These are phyloP conservation scores for Siderastrea siderea DNA, from an alignment of 92 coral and sea anemone genomes.

Conservation along the genomic window DNA sequence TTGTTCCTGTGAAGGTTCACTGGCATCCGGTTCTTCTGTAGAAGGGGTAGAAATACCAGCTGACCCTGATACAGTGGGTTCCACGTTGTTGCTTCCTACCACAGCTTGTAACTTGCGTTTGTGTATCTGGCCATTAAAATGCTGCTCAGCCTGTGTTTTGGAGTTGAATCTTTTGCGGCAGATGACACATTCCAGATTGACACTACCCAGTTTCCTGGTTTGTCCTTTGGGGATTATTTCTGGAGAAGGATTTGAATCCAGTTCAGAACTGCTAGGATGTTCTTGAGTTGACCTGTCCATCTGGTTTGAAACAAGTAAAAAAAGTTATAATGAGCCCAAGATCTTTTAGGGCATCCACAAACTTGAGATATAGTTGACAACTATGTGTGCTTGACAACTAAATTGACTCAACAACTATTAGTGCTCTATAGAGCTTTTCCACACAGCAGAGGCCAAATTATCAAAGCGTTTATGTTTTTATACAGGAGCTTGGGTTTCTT, in stretches of 20 bases:
- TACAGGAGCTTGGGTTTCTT: too few relatives aligned
- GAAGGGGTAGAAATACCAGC: not conserved
- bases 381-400: too few relatives aligned
- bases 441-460: too few relatives aligned
- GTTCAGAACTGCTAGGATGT: not conserved
- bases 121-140: constrained; percentile 67
- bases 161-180: constrained; percentile 91
- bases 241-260: not conserved
- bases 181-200: constrained; percentile 54
- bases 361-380: not conserved
- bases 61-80: not conserved
- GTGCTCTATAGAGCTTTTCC: too few relatives aligned
- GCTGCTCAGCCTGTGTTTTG: constrained; percentile 78
- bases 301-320: not conserved
- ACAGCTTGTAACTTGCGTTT: constrained; percentile 12
- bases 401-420: too few relatives aligned
- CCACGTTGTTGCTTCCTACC: not conserved
- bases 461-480: too few relatives aligned
- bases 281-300: not conserved
- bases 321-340: not conserved
- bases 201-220: not conserved
- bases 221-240: not conserved
- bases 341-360: too few relatives aligned
- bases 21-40: not conserved
- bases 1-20: not conserved